phyloP scores from a whole-genome alignment of 2,888 invertebrate species.

The Willowsia nigromaculata region DNA sequence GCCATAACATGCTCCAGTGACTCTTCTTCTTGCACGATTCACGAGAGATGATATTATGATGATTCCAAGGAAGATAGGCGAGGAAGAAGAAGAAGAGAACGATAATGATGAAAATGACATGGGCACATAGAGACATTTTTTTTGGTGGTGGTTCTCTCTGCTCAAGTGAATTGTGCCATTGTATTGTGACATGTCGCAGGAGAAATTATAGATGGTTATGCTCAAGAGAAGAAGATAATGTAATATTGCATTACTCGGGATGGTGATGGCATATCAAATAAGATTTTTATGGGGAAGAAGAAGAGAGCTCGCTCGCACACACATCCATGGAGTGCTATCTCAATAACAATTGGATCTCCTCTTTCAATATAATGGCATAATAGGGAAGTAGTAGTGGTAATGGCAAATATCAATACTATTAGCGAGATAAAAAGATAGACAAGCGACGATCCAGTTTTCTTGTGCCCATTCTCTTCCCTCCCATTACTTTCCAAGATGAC shows the following conservation, averaged over 20 bases:
- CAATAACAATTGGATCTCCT: conserved; percentile 28
- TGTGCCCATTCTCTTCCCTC: not conserved
- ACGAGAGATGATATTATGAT: conserved; percentile 8
- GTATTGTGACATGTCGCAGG: conserved; percentile 20
- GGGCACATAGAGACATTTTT: not conserved
- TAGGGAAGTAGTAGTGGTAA: not conserved
- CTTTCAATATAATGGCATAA: not conserved
- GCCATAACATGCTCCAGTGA: conserved; percentile 9
- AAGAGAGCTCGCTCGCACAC: too few species aligned
- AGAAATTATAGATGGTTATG: too few species aligned
- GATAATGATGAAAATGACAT: conserved; percentile 14
- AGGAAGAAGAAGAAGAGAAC: too few species aligned
- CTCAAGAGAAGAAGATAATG: not conserved
- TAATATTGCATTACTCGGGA: not conserved
- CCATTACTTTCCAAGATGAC: conserved; percentile 5
- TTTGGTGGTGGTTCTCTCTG: not conserved
- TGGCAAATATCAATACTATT: conserved; percentile 9
- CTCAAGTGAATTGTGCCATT: conserved; percentile 31
- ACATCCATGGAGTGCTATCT: conserved; percentile 1
- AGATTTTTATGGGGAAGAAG: conserved; percentile 12
- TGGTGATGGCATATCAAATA: conserved; percentile 34
- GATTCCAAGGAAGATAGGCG: conserved; percentile 28
- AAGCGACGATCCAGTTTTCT: conserved; percentile 2
- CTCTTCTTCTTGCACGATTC: conserved; percentile 5
- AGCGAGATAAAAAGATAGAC: conserved; percentile 8